Conservation (phyloP, 2,113 vertebrate genomes). For the Aptenodytes forsteri region DNA sequence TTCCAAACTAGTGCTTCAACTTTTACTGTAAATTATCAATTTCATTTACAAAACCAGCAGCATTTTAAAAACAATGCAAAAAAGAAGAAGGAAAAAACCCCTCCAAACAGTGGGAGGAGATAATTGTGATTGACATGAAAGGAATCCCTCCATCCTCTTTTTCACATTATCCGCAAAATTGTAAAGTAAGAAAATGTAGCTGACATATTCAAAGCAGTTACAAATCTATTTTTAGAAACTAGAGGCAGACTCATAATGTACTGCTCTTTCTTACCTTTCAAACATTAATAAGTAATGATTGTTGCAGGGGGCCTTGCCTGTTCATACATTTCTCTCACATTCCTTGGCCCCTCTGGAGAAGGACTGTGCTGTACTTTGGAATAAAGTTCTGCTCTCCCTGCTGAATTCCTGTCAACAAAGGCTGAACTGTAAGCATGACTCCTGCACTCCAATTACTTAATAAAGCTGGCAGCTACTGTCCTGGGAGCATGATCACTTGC, state of each 20-base stretch:
- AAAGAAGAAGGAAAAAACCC: neutral
- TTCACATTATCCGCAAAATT: neutral
- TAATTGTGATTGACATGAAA: neutral
- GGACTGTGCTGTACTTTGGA: neutral
- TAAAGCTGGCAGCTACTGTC: conserved; percentile 7
- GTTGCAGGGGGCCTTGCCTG: neutral
- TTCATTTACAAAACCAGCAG: neutral
- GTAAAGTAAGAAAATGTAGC: neutral
- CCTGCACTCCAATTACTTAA: conserved; percentile 15
- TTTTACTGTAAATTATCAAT: neutral
- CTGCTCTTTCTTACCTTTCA: neutral
- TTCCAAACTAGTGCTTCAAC: neutral
- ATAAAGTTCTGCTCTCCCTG: neutral
- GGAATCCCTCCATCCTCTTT: neutral
- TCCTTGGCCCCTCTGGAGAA: neutral
- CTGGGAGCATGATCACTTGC: neutral
- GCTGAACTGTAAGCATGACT: neutral
- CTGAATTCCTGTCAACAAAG: neutral
- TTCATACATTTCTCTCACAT: neutral
- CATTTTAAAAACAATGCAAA: neutral
- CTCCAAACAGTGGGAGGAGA: neutral
- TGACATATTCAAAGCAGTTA: neutral
- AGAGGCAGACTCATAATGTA: neutral
- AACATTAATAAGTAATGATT: neutral
- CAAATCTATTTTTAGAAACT: neutral